Conservation (phyloP, 2,888 invertebrate species). For the Atherix ibis region DNA sequence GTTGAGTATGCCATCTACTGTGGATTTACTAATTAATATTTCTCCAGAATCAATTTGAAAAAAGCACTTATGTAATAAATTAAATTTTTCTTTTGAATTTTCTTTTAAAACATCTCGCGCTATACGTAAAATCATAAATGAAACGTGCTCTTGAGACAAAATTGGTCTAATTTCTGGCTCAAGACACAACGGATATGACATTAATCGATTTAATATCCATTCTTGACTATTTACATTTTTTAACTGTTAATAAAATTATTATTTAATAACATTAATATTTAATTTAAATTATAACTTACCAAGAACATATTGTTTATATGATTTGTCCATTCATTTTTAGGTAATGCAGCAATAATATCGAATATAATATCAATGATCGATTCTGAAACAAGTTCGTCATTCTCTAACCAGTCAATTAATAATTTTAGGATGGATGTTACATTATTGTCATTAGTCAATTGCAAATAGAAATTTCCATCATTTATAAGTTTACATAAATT, state of each 20-base stretch:
- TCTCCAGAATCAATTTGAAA: slow-evolving; percentile 29
- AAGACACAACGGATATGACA: slow-evolving; percentile 27
- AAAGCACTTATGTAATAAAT: slow-evolving; percentile 30
- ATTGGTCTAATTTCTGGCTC: slow-evolving; percentile 24
- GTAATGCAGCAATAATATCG: slow-evolving; percentile 39
- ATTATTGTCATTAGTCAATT: slow-evolving; percentile 25
- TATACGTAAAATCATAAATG: slow-evolving; percentile 19
- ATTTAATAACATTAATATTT: not conserved
- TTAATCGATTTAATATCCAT: slow-evolving; percentile 23
- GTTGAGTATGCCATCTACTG: slow-evolving; percentile 24
- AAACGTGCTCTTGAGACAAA: slow-evolving; percentile 19
- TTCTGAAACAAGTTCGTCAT: slow-evolving; percentile 36
- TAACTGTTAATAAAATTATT: slow-evolving; percentile 15
- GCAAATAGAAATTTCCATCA: slow-evolving; percentile 35
- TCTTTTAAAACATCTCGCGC: slow-evolving; percentile 20
- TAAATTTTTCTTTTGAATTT: slow-evolving; percentile 22
- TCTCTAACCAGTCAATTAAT: slow-evolving; percentile 34
- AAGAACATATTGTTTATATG: slow-evolving; percentile 40
- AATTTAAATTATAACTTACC: slow-evolving; percentile 31
- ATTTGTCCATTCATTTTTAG: slow-evolving; percentile 36
- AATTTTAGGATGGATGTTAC: slow-evolving; percentile 19
- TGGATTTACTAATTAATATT: slow-evolving; percentile 22
- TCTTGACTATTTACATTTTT: slow-evolving; percentile 20
- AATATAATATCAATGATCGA: slow-evolving; percentile 47
- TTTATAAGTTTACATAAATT: slow-evolving; percentile 42